These are phyloP conservation scores for Brachionus asplanchnoidis DNA, from an alignment of 1,140 invertebrate species.

Conservation along the genomic window DNA sequence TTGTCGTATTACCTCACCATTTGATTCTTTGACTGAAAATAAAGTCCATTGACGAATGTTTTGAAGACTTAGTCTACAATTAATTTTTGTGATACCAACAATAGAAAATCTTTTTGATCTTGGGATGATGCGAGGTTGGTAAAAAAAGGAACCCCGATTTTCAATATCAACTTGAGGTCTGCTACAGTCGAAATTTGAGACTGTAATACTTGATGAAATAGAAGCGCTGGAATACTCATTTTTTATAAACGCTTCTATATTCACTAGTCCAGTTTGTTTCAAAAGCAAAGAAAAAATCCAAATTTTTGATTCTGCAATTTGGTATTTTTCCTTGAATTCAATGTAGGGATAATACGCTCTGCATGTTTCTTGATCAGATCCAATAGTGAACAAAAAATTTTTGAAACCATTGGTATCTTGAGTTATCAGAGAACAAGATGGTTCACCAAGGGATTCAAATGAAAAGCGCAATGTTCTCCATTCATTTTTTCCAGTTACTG, in stretches of 20 bases:
- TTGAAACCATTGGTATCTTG: background rate
- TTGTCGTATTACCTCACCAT: background rate
- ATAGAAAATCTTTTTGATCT: conserved; percentile 20
- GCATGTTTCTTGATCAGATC: background rate
- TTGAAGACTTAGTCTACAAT: background rate
- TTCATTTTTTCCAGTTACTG: background rate
- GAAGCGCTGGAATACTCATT: background rate
- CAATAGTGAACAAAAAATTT: background rate
- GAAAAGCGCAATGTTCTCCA: background rate
- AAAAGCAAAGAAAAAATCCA: background rate
- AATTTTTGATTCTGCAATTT: background rate
- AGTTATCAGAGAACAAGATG: conserved; percentile 19
- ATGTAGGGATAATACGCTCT: background rate
- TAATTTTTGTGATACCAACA: background rate
- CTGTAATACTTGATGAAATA: background rate
- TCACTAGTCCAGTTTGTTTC: background rate
- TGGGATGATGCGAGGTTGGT: background rate
- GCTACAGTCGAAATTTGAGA: background rate
- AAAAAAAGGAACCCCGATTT: conserved; percentile 4
- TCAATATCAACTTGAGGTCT: background rate
- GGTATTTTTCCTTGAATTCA: background rate
- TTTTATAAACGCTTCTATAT: background rate
- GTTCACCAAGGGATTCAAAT: conserved; percentile 32
- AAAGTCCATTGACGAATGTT: conserved; percentile 5
- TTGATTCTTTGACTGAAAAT: background rate